Conservation (phyloP, 2,797 vertebrate genomes). For the Danio tinwini region DNA sequence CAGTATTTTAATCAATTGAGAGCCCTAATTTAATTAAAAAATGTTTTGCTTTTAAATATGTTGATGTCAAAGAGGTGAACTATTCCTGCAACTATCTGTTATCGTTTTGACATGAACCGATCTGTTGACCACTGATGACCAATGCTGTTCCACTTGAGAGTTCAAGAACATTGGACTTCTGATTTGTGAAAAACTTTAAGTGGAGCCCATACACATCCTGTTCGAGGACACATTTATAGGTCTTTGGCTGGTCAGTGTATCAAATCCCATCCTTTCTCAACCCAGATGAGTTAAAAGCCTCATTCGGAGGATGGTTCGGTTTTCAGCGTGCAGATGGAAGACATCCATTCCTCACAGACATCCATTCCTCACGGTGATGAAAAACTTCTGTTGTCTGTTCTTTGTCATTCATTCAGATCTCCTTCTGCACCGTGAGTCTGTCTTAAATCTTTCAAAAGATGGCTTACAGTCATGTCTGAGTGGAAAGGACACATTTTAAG, state of each 20-base stretch:
- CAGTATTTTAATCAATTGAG: no score
- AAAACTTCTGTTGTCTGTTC: constrained; percentile 22
- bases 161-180: background rate
- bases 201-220: background rate
- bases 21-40: background rate
- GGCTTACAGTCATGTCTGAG: background rate
- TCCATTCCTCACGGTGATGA: background rate
- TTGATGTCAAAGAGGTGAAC: background rate
- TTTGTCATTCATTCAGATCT: constrained; percentile 23
- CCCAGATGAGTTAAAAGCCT: background rate
- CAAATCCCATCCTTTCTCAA: constrained; percentile 9
- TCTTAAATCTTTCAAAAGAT: constrained; percentile 20
- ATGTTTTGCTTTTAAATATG: background rate
- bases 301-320: background rate
- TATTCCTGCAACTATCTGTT: background rate
- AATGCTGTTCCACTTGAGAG: background rate
- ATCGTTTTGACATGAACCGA: background rate
- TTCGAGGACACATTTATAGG: background rate
- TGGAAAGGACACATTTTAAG: background rate
- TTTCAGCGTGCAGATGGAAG: constrained; percentile 5
- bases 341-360: background rate
- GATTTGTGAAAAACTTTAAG: constrained; percentile 8
- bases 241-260: constrained; percentile 15
- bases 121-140: background rate
- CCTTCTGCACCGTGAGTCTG: background rate